Evolutionary conservation across 30 jellyfish, hydroid and myxozoan species (phyloP).

Genomic region (Aurelia sp.): DNA sequence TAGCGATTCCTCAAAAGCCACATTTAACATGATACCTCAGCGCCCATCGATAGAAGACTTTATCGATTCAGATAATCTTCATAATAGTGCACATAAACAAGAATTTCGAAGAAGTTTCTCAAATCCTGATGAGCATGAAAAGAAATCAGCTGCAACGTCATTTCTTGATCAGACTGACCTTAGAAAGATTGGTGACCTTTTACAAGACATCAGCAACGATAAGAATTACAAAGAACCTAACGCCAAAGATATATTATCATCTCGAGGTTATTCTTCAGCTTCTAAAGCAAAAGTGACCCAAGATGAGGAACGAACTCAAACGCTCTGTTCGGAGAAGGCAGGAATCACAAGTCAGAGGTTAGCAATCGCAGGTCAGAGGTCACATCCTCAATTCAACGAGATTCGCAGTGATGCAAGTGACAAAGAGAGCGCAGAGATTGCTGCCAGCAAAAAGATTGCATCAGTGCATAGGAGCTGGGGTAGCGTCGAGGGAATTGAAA

Average conservation of each 20-base stretch:
- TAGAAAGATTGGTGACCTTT: conserved; percentile 20
- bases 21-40: conserved; percentile 52
- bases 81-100: conserved; percentile 15
- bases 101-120: conserved; percentile 11
- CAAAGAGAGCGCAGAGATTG: neutral
- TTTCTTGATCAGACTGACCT: conserved; percentile 38
- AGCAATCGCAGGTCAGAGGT: neutral
- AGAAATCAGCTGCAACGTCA: conserved; percentile 16
- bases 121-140: conserved; percentile 21
- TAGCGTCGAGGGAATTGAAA: conserved; percentile 71
- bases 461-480: conserved; percentile 78
- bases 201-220: conserved; percentile 44
- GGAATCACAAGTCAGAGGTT: neutral
- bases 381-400: neutral
- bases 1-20: conserved; percentile 73
- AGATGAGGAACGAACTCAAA: neutral
- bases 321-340: neutral
- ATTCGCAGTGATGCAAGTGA: neutral
- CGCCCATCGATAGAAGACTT: conserved; percentile 93
- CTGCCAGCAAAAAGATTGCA: neutral
- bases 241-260: neutral
- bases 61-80: conserved; percentile 59
- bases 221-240: neutral
- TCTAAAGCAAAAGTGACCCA: neutral
- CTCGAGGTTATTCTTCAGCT: neutral